Base-by-base conservation (phyloP, 1,140 invertebrate species). In the Sipha flava region DNA sequence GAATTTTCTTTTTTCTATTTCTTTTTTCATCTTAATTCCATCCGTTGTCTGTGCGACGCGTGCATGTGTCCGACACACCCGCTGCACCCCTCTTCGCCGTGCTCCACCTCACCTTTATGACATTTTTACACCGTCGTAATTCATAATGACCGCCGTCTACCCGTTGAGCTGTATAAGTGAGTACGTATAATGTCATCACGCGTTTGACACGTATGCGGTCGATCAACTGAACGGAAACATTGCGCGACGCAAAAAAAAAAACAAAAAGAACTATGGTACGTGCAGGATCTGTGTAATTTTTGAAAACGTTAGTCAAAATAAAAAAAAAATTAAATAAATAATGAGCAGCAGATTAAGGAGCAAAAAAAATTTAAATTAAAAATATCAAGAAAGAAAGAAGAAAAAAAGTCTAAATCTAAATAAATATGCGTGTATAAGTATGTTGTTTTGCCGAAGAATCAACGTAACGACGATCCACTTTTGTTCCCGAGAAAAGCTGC, bases 71-170 rank as follows among this genome's bases (percentile, higher is more conserved):
- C 12, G 21, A 2, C 21, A 18, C 34, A 6, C 9, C 9, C 31
- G n/a, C 62, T 26, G 2, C 21, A 1, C 23, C 10, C 0, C 10
- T 2, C 64, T 59, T 31, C 57, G 16, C 16, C 64, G 1, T 18
- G 21, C n/a, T 59, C 57, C n/a, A n/a, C n/a, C n/a, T 31, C 37
- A 43, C 64, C 34, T 43, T 26, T 43, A 66, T 23, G 64, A 66
- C 64, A 66, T 66, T 66, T 66, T 66, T 66, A 66, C 40, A 66
- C 64, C 34, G 64, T 66, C 12, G 34, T 66, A 66, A 66, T 66
- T 66, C 37, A 43, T 66, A 66, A 66, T 43, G 21, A 66, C 64
- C 64, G 21, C 34, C 34, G 12, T 23, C 57, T 9, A 31, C 10
- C 64, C 64, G 64, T 43, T 66, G 16, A 1, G n/a, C 31, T 64